Conservation (phyloP, 1,140 invertebrate genomes). For the Anthonomus grandis region DNA sequence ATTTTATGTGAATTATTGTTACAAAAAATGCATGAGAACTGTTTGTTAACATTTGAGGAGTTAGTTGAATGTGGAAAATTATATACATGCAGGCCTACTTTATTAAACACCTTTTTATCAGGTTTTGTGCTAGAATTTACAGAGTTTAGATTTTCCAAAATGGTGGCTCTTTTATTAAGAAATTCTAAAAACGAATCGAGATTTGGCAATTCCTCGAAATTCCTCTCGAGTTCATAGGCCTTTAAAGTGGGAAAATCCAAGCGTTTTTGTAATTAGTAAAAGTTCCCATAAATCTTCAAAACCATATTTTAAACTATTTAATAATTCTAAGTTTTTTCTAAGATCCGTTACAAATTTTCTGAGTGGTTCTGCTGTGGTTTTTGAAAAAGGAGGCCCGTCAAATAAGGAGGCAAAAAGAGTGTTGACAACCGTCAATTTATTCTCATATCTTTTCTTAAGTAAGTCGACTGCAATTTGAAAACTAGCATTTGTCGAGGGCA, state of each 20-base stretch:
- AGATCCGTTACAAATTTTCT: not conserved
- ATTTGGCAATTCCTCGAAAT: not conserved
- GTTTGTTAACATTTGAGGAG: no score
- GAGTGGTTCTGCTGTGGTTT: not conserved
- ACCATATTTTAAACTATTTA: not conserved
- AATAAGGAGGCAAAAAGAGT: slow-evolving; percentile 1
- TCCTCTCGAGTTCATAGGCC: not conserved
- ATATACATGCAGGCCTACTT: not conserved
- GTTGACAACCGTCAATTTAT: slow-evolving; percentile 6
- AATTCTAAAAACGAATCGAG: not conserved
- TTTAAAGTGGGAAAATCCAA: not conserved
- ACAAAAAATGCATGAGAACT: slow-evolving; percentile 3
- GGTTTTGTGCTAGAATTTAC: not conserved
- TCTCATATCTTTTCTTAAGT: not conserved
- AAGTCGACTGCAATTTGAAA: slow-evolving; percentile 2
- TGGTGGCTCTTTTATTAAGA: not conserved
- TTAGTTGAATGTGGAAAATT: no score
- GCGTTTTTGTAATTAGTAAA: not conserved
- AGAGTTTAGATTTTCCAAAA: slow-evolving; percentile 7
- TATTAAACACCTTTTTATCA: not conserved
- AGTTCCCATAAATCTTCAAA: not conserved
- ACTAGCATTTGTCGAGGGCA: not conserved
- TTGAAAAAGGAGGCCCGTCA: not conserved
- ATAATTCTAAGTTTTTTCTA: not conserved
- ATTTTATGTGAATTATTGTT: slow-evolving; percentile 4